Evolutionary conservation across 1,140 invertebrate species (phyloP), one percentile per base, ranked within the genome.

Genomic region (Colletes latitarsis): DNA sequence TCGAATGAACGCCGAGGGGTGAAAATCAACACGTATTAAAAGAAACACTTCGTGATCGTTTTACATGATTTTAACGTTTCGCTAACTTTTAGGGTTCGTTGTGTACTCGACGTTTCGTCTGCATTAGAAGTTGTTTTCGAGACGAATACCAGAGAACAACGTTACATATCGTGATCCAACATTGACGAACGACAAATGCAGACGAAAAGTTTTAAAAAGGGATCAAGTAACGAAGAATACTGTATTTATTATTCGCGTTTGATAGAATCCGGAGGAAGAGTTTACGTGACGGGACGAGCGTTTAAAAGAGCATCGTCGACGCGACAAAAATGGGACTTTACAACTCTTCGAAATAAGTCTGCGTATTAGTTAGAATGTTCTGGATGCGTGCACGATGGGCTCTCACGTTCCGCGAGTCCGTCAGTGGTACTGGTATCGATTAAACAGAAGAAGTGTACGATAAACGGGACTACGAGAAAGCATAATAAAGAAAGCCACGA

Each of bases 171-270:
- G 69, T n/a, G 39, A 46, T n/a, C 14, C 10, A 19, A 21, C 39
- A 55, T 2, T 4, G 12, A 30, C 30, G 57, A 53, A 53, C 6
- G 8, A 39, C 0, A 14, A 79, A 79, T 49, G 69, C 77, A 53
- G 70, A 73, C 69, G 77, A 64, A 73, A 66, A 46, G 77, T 79
- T 79, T 55, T 10, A 62, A 55, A 73, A 52, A 55, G 66, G 77
- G 77, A 79, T 73, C 77, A 79, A 79, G 55, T 71, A 71, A 55
- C 41, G 14, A 73, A 53, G 14, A 73, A 53, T 71, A 64, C 30
- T 57, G 43, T 57, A 79, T 21, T 14, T 79, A 79, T 55, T 63
- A 17, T 53, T 46, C 71, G 10, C 21, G 39, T 71, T 73, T 17
- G 60, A 57, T 46, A 55, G 64, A 55, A 52, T 43, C 49, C 58